Evolutionary conservation across 2,888 invertebrate species (phyloP), one percentile per base, ranked within the genome.

Genomic region (Rhimphoctona megacephalus): DNA sequence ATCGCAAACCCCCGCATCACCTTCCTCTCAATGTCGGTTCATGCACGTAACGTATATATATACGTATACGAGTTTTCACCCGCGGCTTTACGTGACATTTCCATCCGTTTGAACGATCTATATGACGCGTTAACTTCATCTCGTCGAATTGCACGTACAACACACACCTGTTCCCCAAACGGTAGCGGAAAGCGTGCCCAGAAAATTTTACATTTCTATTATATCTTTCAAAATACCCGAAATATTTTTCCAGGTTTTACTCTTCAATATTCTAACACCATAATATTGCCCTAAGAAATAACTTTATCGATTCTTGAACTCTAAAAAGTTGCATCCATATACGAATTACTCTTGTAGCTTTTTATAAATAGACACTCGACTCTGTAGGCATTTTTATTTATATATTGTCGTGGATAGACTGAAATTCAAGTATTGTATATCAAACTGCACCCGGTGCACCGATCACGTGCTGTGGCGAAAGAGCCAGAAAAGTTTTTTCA

Each of bases 1-100:
- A 81, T 81, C 57, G 8, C 64, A 64, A 73, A 4, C 39, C 8
- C 52, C 30, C 66, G 49, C 66, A 43, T 64, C 76, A 11, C 46
- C 39, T 57, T 25, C 25, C 49, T 66, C 19, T 22, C 30, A 17
- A 61, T 61, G 17, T 30, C 30, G 61, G 17, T 17, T 61, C 61
- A 61, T 30, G 17, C 61, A 61, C 61, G 30, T 25, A n/a, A 25
- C 25, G 46, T 64, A 64, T 64, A 46, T 8, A 25, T 11, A 36
- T 73, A 7, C 8, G 17, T 66, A 2, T 30, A 52, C 19, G 66
- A 78, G 69, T 25, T 76, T 57, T 43, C 57, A 19, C 82, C 76
- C 81, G 54, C 64, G 78, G 77, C 81, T 84, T 54, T 78, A 86
- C 86, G 86, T 86, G 86, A 86, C 81, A 81, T 86, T 86, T 84